Conservation (phyloP, 2,888 invertebrate genomes). For the Idaea biselata region DNA sequence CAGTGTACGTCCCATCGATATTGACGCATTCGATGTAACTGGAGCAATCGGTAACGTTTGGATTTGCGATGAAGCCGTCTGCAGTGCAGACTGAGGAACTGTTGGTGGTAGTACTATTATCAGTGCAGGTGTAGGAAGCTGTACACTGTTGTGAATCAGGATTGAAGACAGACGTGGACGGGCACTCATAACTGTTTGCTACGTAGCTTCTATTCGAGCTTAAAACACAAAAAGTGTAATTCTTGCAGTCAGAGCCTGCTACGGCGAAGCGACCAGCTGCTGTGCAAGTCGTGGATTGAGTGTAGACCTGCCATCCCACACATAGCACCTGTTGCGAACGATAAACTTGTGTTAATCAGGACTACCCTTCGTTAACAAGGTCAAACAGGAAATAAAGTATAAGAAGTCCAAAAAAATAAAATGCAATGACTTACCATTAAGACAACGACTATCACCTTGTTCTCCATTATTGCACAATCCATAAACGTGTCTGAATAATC, state of each 20-base stretch:
- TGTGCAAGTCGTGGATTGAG: conserved; percentile 51
- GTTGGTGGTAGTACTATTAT: conserved; percentile 37
- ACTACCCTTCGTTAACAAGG: too few species aligned
- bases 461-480: not conserved
- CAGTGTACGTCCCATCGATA: conserved; percentile 46
- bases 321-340: conserved; percentile 31
- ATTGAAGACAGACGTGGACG: conserved; percentile 63
- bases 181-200: conserved; percentile 63
- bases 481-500: not conserved
- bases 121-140: conserved; percentile 48
- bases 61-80: conserved; percentile 57
- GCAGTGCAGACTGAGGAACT: conserved; percentile 47
- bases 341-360: not conserved
- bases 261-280: conserved; percentile 59
- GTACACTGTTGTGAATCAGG: conserved; percentile 54
- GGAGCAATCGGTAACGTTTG: conserved; percentile 53
- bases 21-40: conserved; percentile 59
- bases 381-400: not conserved
- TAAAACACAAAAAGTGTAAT: conserved; percentile 62
- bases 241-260: conserved; percentile 54
- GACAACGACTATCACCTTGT: not conserved
- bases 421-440: not conserved
- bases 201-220: conserved; percentile 37
- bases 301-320: conserved; percentile 41
- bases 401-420: not conserved